Conservation (phyloP, 2,797 vertebrate genomes). For the Neopelma chrysocephalum region DNA sequence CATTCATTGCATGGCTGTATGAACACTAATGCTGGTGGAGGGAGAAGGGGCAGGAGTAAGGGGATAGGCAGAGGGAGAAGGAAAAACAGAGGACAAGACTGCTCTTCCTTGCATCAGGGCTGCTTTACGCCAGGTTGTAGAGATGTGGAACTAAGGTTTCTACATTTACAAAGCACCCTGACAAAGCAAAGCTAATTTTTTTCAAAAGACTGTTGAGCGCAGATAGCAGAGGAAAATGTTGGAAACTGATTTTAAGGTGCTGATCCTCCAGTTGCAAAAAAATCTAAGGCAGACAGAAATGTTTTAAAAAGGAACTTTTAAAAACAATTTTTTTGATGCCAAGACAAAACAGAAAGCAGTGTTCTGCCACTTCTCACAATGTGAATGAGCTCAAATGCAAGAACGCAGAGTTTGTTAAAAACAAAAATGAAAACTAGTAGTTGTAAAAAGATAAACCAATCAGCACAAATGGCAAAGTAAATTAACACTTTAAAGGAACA, state of each 20-base stretch:
- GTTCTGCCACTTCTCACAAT: background rate
- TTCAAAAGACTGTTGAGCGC: background rate
- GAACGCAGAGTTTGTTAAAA: background rate
- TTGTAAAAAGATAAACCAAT: background rate
- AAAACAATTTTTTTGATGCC: background rate
- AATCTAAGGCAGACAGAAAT: background rate
- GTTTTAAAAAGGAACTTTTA: background rate
- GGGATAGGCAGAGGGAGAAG: background rate
- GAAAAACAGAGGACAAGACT: background rate
- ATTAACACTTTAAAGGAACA: background rate
- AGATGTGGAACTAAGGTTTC: background rate
- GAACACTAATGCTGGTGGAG: fast-evolving
- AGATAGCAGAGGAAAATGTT: background rate
- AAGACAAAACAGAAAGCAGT: slow-evolving; percentile 7
- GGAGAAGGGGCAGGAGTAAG: background rate
- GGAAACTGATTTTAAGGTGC: background rate
- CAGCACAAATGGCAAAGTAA: background rate
- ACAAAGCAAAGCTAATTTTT: background rate
- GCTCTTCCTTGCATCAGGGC: background rate
- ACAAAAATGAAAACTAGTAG: background rate
- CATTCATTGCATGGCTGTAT: background rate
- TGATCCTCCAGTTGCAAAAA: background rate
- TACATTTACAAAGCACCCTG: background rate
- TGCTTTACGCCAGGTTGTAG: background rate
- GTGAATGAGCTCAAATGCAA: background rate